Conservation (phyloP, 2,113 vertebrate species). For the Petaurus breviceps region DNA sequence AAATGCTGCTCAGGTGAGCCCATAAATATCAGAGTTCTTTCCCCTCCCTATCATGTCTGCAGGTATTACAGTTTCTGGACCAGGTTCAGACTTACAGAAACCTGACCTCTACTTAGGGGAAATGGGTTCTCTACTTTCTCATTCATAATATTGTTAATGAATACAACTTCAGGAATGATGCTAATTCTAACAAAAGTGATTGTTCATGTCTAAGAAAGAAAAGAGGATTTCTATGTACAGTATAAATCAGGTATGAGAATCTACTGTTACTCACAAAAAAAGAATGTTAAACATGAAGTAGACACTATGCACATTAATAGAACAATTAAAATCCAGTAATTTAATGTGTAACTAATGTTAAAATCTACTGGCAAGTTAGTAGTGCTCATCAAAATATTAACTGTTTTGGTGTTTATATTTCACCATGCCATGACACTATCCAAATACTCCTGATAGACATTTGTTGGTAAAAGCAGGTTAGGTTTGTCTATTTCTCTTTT, state of each 20-base stretch:
- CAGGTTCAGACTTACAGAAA: background rate
- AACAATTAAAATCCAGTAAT: background rate
- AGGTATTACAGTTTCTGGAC: background rate
- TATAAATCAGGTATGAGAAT: background rate
- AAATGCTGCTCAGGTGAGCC: background rate
- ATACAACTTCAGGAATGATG: background rate
- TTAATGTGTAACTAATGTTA: background rate
- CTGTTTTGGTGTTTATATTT: background rate
- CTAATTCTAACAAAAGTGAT: background rate
- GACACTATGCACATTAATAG: background rate
- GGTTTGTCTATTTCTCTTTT: background rate
- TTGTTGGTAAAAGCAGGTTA: background rate
- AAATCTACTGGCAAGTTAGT: background rate
- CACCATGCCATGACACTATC: background rate
- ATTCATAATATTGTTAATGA: background rate
- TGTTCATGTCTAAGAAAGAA: background rate
- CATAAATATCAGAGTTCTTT: background rate
- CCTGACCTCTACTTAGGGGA: background rate
- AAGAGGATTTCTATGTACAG: background rate
- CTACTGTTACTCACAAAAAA: background rate
- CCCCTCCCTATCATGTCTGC: background rate
- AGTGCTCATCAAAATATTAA: background rate
- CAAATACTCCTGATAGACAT: background rate
- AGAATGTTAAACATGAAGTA: background rate
- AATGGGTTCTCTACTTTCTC: background rate